Conservation (phyloP, 2,113 vertebrate genomes). For the Bufo gargarizans region DNA sequence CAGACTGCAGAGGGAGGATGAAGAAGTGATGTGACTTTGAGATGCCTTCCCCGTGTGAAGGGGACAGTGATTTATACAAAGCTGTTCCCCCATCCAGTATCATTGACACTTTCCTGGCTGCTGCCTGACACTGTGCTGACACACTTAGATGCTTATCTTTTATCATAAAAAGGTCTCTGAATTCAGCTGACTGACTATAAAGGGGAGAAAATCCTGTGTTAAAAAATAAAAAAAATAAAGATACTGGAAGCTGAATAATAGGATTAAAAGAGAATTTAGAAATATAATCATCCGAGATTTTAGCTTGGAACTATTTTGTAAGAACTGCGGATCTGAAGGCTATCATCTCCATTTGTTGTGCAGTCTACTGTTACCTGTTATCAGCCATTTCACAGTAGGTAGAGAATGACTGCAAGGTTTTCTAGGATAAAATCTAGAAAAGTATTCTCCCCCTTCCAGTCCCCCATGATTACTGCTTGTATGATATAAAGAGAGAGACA, state of each 20-base stretch:
- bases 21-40: background rate
- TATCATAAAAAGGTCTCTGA: background rate
- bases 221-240: background rate
- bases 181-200: background rate
- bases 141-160: slow-evolving; percentile 5
- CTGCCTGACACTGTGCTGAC: slow-evolving; percentile 42
- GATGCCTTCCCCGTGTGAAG: background rate
- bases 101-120: background rate
- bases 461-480: too few species aligned
- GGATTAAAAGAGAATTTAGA: background rate
- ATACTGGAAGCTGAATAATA: background rate
- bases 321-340: background rate
- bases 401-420: background rate
- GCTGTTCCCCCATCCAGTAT: background rate
- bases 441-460: too few species aligned
- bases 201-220: background rate
- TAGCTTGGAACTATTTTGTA: background rate
- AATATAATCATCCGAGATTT: background rate
- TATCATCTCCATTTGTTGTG: background rate
- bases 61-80: background rate
- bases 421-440: background rate
- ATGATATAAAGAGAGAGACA: too few species aligned
- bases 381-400: background rate
- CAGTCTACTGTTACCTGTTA: too few species aligned
- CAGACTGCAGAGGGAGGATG: background rate